Evolutionary conservation across 1,140 invertebrate species (phyloP), one percentile per base, ranked within the genome.

Genomic region (Papilio glaucus): DNA sequence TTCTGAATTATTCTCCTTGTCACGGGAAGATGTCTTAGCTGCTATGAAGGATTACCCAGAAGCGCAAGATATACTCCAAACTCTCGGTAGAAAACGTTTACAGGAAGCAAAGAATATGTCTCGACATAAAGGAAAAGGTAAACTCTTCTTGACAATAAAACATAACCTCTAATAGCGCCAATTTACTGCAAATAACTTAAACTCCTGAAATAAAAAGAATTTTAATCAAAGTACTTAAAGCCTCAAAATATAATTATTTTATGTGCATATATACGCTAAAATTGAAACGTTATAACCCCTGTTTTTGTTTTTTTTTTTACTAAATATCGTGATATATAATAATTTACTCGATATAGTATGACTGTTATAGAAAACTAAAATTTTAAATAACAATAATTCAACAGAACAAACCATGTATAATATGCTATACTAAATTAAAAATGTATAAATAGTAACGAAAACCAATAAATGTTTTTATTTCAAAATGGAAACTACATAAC

Each of bases 41-140:
- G 98, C 98, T 1, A 98, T 99, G 96, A 99, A 98, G 88, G 98
- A 99, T 87, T 99, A 99, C 82, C 98, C 98, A 0, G 98, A 99
- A 89, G 98, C 98, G 0, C 97, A 99, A 92, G 98, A 98, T 85
- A 98, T 98, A 67, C 93, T 98, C 2, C 97, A 98, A 85, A 97
- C 96, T 13, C 93, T 98, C 1, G 98, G 98, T 0, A 94, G 97
- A 26, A 98, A 98, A 81, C 94, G 97, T 0, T 90, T 98, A n/a
- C 97, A 97, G 95, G 98, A 98, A 88, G 98, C 85, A 1, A 94
- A 87, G 80, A 94, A 84, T 81, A 93, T 87, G 88, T 91, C 88
- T 0, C 84, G 88, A 42, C 79, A 88, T 60, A 82, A 86, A 76
- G 79, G 75, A 39, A 93, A 91, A 86, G 85, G 88, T 86, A 84